Percentiles rank a stretch among this genome's conserved stretches.
Evolutionary conservation across 2,888 invertebrate genomes (phyloP).

Genomic region (Julus scanicus): DNA sequence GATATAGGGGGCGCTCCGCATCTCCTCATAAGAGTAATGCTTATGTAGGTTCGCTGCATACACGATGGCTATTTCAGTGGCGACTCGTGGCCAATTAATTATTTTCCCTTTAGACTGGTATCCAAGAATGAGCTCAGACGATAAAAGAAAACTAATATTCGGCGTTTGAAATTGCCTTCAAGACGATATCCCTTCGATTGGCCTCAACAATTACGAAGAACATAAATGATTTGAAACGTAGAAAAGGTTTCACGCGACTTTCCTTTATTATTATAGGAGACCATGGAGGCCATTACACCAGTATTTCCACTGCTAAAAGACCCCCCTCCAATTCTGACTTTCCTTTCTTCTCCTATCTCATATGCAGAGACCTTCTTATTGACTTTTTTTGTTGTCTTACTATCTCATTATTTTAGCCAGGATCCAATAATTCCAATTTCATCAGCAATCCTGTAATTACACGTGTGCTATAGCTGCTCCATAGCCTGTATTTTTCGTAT

Average conservation of each 20-base stretch:
- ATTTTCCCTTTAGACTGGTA: conserved; percentile 27
- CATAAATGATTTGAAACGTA: conserved; percentile 48
- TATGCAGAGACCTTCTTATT: background rate
- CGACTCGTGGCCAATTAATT: conserved; percentile 40
- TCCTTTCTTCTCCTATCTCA: background rate
- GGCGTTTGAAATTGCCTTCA: conserved; percentile 40
- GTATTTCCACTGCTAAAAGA: background rate
- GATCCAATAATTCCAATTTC: background rate
- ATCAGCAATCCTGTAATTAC: background rate
- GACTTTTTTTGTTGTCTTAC: background rate
- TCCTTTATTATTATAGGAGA: background rate
- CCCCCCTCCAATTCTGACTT: background rate
- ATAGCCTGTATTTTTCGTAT: too few relatives aligned
- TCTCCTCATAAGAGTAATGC: background rate
- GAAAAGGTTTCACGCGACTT: conserved; percentile 44
- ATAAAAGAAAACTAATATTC: conserved; percentile 49
- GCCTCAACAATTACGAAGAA: conserved; percentile 47
- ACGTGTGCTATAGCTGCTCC: background rate
- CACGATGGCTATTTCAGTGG: conserved; percentile 1
- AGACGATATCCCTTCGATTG: conserved; percentile 48
- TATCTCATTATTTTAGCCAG: background rate
- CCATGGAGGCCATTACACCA: background rate
- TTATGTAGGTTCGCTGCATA: background rate
- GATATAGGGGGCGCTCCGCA: background rate
- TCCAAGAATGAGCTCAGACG: conserved; percentile 28